Percentiles rank a stretch among this genome's conserved stretches.
phyloP scores from a whole-genome alignment of 2,113 vertebrate species.

The human (Homo sapiens) region GRCh38 chr4:140025501-140026000 shows the following conservation, averaged over 20 bases:
- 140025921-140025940: not conserved
- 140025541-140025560: not conserved
- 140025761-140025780: not conserved
- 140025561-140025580: not conserved
- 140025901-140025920: not conserved
- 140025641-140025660: not conserved
- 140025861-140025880: not conserved
- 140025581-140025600: not conserved
- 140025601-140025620: not conserved
- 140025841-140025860: not conserved
- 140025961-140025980: not conserved
- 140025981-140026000: not conserved
- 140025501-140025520: not conserved
- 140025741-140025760: not conserved
- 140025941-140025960: not conserved
- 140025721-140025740: not conserved
- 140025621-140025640: accelerated
- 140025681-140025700: not conserved
- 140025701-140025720: not conserved
- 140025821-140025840: not conserved
- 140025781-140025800: not conserved
- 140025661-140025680: accelerated
- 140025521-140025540: not conserved
- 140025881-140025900: not conserved
- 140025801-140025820: not conserved